phyloP scores from a whole-genome alignment of 2,888 invertebrate species.

The Synergus umbraculus region DNA sequence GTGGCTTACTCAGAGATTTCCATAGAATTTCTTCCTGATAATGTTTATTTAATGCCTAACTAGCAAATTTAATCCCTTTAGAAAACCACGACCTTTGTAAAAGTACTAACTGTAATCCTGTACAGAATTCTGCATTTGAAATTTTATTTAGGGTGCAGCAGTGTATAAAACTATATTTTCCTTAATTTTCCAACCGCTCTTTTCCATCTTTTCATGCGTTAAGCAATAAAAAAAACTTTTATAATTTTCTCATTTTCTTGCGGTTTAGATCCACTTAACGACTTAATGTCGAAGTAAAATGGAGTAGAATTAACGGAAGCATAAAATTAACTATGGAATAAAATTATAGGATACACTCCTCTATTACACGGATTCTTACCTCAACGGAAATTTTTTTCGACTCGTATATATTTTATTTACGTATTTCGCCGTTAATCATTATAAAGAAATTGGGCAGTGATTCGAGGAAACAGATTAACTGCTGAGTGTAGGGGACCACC shows the following conservation, averaged over 20 bases:
- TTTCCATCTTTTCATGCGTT: neutral
- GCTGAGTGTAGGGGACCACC: neutral
- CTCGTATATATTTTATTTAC: neutral
- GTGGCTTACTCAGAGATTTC: neutral
- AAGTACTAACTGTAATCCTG: no score
- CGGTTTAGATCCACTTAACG: slow-evolving; percentile 2
- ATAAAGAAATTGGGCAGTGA: slow-evolving; percentile 14
- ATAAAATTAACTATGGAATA: slow-evolving; percentile 3
- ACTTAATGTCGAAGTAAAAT: neutral
- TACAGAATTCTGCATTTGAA: no score
- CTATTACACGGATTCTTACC: neutral
- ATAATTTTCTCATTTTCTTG: slow-evolving; percentile 11
- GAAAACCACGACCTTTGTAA: no score
- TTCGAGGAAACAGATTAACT: slow-evolving; percentile 13
- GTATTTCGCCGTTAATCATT: neutral
- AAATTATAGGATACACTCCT: neutral
- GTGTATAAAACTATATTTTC: slow-evolving; percentile 10
- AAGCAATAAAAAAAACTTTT: slow-evolving; percentile 5
- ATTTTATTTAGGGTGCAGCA: neutral
- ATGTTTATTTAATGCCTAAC: slow-evolving; percentile 17
- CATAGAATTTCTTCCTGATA: slow-evolving; percentile 24
- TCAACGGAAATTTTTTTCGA: neutral
- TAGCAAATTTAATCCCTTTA: neutral
- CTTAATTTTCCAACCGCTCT: neutral
- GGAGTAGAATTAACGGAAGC: slow-evolving; percentile 9